Evolutionary conservation across 1,140 invertebrate species (phyloP).

Genomic region (Aphaenogaster floridana): DNA sequence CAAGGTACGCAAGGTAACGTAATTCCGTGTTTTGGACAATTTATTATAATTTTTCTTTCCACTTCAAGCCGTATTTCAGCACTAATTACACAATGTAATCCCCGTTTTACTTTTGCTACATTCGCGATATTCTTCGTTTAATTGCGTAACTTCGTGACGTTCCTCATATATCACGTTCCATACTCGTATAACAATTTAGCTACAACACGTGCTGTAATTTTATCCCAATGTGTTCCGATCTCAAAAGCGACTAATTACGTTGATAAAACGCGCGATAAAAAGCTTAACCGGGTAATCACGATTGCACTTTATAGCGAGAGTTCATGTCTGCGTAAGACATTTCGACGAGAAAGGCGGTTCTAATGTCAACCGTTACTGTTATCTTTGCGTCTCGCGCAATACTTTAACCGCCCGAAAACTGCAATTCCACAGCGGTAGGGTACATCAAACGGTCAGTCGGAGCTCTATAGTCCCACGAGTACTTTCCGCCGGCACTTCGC

Average conservation of each 20-base stretch:
- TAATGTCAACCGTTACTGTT: conserved; percentile 10
- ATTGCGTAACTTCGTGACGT: conserved; percentile 21
- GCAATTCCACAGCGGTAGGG: conserved; percentile 21
- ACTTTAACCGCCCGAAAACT: conserved; percentile 24
- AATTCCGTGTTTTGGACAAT: not conserved
- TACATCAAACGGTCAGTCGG: conserved; percentile 44
- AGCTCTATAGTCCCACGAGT: not conserved
- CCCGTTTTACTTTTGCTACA: not conserved
- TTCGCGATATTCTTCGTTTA: conserved; percentile 4
- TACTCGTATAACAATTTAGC: conserved; percentile 14
- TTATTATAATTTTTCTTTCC: not conserved
- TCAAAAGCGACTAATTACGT: conserved; percentile 27
- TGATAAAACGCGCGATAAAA: conserved; percentile 25
- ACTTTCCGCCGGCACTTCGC: conserved; percentile 20
- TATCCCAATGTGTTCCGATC: conserved; percentile 3
- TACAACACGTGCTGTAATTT: not conserved
- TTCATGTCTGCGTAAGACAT: not conserved
- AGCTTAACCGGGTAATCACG: conserved; percentile 26
- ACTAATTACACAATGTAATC: conserved; percentile 14
- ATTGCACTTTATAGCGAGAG: not conserved
- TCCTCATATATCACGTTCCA: not conserved
- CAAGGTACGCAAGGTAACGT: not conserved
- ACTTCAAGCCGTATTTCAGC: not conserved
- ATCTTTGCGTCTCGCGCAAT: conserved; percentile 19
- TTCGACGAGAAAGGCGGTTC: not conserved